Base-by-base conservation (phyloP, 2,797 vertebrate species). In the Gobionotothen gibberifrons region DNA sequence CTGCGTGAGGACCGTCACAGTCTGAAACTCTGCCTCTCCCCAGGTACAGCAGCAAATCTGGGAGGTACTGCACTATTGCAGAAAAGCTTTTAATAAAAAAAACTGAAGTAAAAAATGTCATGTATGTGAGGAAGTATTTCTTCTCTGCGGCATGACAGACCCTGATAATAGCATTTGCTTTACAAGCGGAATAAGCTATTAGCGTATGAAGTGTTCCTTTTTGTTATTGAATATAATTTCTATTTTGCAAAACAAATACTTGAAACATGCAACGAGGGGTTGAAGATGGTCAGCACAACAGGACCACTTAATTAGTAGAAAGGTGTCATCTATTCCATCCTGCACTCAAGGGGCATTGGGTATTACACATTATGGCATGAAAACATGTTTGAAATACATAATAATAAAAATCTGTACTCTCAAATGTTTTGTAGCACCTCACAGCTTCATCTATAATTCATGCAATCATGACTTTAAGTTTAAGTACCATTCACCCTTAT, bases 211-310 rank as follows among this genome's bases (percentile, higher is more conserved):
- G 62, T 54, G 80, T 46, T 81, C 36, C 57, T 78, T 86, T 69
- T 14, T 64, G 43, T 90, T 90, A 91, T 78, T 89, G 69, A 91
- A 91, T 92, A 87, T 70, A 3, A 87, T 87, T 87, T 83, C 71
- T 72, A 72, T 78, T 90, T 75, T 65, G 59, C 66, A 82, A 88
- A 91, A 87, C 82, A 92, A 93, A 92, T 85, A 89, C 88, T 91
- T 80, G 26, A 87, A 91, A 89, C 69, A 78, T 75, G 69, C 67
- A 39, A 19, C 6, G 5, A 42, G 84, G 64, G 64, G 84, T 79
- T 88, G 60, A 84, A 88, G 78, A 84, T 81, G 79, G 78, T 82
- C 76, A 54, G 51, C 68, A 21, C 19, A 69, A 75, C 74, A 48
- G 69, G 59, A 74, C 69, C 69, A 84, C 79, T 88, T 83, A 88